A percentile compares a stretch with the other conserved stretches of the same genome.
Evolutionary conservation across 2,797 vertebrate genomes (phyloP).

Genomic region (Enteromius afrohamiltoni): DNA sequence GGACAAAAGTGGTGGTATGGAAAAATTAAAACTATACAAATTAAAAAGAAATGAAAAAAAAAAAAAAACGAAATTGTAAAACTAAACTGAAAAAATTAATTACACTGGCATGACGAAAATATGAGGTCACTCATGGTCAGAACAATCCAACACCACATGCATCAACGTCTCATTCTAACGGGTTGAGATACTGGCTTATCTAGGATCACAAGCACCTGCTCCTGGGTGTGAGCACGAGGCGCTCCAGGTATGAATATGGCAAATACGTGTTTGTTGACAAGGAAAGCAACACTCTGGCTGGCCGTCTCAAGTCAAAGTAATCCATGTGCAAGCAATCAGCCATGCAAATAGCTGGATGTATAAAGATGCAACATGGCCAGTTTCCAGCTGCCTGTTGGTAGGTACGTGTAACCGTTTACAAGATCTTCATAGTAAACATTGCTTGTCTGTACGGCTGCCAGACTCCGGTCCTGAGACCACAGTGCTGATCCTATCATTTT

Average conservation of each 20-base stretch:
- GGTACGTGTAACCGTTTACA: neutral
- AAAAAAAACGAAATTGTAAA: no score
- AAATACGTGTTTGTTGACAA: neutral
- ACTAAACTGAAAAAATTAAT: no score
- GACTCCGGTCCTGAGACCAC: neutral
- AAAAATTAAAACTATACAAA: no score
- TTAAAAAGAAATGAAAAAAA: no score
- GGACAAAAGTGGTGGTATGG: no score
- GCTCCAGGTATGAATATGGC: neutral
- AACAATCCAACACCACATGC: slow-evolving; percentile 31
- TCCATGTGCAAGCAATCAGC: slow-evolving; percentile 39
- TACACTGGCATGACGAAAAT: neutral
- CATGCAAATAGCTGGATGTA: slow-evolving; percentile 15
- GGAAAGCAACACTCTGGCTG: neutral
- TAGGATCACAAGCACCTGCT: slow-evolving; percentile 50
- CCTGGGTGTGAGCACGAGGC: slow-evolving; percentile 24
- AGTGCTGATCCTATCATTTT: neutral
- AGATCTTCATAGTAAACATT: slow-evolving; percentile 26
- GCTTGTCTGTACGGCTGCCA: neutral
- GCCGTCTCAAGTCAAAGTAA: neutral
- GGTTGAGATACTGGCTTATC: slow-evolving; percentile 54
- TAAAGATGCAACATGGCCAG: slow-evolving; percentile 22
- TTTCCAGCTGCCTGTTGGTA: neutral
- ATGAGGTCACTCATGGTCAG: slow-evolving; percentile 1
- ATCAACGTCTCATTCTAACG: slow-evolving; percentile 38